Evolutionary conservation across 2,113 vertebrate genomes (phyloP).

Genomic region (Cinclus mexicanus): DNA sequence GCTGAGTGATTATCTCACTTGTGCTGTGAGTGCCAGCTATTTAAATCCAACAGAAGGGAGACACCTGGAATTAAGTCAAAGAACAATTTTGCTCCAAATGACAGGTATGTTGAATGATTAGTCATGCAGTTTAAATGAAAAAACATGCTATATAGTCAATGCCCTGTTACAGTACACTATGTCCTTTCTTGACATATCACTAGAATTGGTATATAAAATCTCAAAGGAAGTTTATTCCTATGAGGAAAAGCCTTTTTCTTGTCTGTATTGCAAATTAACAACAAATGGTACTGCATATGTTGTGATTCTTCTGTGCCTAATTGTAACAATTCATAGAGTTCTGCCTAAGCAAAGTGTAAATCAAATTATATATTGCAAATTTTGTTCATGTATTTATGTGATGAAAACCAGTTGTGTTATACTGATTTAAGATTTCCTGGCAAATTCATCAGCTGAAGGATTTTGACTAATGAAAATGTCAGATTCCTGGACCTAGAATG

Average conservation of each 20-base stretch:
- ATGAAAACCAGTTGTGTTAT: not conserved
- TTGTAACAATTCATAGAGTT: not conserved
- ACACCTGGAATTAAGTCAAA: not conserved
- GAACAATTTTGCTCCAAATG: not conserved
- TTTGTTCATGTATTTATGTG: not conserved
- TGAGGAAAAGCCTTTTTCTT: not conserved
- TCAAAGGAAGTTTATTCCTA: not conserved
- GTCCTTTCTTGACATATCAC: not conserved
- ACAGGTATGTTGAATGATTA: not conserved
- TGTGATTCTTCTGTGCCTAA: not conserved
- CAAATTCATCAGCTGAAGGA: not conserved
- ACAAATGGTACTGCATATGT: not conserved
- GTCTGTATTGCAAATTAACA: not conserved
- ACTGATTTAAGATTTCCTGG: conserved; percentile 13
- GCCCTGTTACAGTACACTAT: not conserved
- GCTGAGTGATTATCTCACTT: not conserved
- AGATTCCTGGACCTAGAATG: not conserved
- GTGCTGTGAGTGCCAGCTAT: not conserved
- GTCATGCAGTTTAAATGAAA: not conserved
- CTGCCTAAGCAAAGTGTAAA: not conserved
- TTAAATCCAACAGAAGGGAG: not conserved
- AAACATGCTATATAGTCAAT: not conserved
- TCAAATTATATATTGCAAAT: not conserved
- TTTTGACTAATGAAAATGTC: conserved; percentile 22
- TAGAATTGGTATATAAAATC: not conserved